A percentile compares a stretch with the other conserved stretches of the same genome.
phyloP scores from a whole-genome alignment of 37 sponge, comb jelly and placozoan genomes.

The Mnemiopsis leidyi region DNA sequence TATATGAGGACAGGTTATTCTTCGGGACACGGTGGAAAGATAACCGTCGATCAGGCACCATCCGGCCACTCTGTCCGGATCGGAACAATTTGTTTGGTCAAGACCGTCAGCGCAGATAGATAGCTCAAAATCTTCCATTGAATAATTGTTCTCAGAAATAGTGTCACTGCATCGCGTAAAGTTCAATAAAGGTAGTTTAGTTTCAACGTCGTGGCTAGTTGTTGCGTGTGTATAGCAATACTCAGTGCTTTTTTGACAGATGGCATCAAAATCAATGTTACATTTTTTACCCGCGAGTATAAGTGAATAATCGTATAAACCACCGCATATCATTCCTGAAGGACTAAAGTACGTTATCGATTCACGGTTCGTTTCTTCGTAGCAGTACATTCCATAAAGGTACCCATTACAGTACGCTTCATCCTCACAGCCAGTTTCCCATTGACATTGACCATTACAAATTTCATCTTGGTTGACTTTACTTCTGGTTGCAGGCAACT shows the following conservation, averaged over 20 bases:
- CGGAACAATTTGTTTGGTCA: conserved; percentile 11
- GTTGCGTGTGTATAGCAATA: not conserved
- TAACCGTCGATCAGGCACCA: not conserved
- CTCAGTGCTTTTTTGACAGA: not conserved
- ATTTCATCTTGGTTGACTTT: not conserved
- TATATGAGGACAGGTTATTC: not conserved
- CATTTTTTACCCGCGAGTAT: not conserved
- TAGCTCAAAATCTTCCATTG: not conserved
- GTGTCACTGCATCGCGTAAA: not conserved
- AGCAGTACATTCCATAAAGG: not conserved
- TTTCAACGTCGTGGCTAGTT: too few relatives aligned
- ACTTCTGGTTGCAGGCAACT: not conserved
- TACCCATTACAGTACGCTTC: not conserved
- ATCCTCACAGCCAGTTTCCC: not conserved
- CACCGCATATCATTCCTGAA: not conserved
- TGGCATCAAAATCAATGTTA: not conserved
- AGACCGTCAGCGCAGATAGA: not conserved
- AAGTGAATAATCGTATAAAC: too few relatives aligned
- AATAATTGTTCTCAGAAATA: not conserved
- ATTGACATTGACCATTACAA: not conserved
- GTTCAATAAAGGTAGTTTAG: not conserved
- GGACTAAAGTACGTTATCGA: too few relatives aligned
- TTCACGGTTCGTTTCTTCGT: not conserved
- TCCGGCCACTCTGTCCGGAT: not conserved
- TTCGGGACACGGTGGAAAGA: not conserved